Evolutionary conservation across 1,140 invertebrate genomes (phyloP), one percentile per base, ranked within the genome.

Genomic region (Formica selysi): DNA sequence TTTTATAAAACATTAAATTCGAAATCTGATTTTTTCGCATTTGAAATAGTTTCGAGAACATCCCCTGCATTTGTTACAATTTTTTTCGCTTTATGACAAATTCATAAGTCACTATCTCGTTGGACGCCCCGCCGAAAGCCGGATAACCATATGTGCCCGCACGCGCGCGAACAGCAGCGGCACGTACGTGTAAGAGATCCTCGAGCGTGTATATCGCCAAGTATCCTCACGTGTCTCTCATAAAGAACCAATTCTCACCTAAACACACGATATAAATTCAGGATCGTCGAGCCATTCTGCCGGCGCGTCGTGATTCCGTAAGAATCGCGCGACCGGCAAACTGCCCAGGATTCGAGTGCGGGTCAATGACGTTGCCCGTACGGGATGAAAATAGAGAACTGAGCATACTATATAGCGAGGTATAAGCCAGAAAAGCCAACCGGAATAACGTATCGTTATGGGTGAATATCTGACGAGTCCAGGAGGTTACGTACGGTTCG

Each of bases 251-350:
- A 95, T 95, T 95, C 93, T 88, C 91, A 92, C 88, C 93, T 95
- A 94, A 95, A 94, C 93, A 94, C 91, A 90, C 94, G 93, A 94
- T 95, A 94, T 95, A 95, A 95, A 95, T 94, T 95, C 94, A 95
- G 92, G 91, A 94, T 94, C 91, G 92, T 88, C 90, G 90, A 87
- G 91, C 93, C 91, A 93, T 94, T 94, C 92, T 76, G 38, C 67
- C 67, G 62, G 89, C 90, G 84, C 86, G 74, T 84, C 85, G 91
- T 92, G 92, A 93, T 94, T 93, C 79, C 93, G 91, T 85, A 92
- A 91, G 86, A 65, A 81, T 84, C 64, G 38, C 70, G 83, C 62
- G 85, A 73, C 41, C 79, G 79, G 86, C 70, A 85, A 81, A 78
- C 85, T 81, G 74, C 83, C 88, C 90, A 91, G 79, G 78, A 89